phyloP scores from a whole-genome alignment of 2,113 vertebrate species.

The Vombatus ursinus region DNA sequence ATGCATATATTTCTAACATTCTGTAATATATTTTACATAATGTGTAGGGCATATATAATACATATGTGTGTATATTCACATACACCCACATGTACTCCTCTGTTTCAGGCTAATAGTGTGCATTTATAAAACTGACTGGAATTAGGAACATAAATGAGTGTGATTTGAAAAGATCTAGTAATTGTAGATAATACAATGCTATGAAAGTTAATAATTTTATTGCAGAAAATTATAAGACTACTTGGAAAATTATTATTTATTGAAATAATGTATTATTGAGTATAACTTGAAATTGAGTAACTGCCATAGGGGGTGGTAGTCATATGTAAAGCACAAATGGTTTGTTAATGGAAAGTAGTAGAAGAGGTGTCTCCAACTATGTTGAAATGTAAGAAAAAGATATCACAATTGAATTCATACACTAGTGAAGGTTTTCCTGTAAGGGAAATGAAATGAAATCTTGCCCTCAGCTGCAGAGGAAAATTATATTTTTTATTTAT shows the following conservation, averaged over 20 bases:
- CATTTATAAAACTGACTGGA: not conserved
- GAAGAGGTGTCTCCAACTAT: not conserved
- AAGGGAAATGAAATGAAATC: constrained; percentile 29
- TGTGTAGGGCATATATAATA: not conserved
- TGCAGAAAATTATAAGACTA: not conserved
- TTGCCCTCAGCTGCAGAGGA: constrained; percentile 42
- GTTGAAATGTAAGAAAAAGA: constrained; percentile 40
- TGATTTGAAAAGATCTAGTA: constrained; percentile 22
- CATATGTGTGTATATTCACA: not conserved
- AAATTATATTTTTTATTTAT: constrained; percentile 2
- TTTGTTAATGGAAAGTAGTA: not conserved
- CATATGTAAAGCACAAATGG: constrained; percentile 3
- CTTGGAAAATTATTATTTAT: not conserved
- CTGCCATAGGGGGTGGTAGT: not conserved
- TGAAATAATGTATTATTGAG: not conserved
- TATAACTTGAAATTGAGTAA: not conserved
- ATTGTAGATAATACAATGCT: not conserved
- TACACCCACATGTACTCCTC: not conserved
- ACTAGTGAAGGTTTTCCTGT: constrained; percentile 1
- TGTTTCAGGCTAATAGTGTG: constrained; percentile 8
- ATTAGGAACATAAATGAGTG: not conserved
- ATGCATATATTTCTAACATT: not conserved
- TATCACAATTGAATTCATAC: constrained; percentile 11
- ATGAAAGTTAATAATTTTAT: constrained; percentile 4
- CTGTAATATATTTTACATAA: not conserved